These are phyloP conservation scores for Brachypteracias leptosomus DNA, from an alignment of 2,113 vertebrate genomes.

Conservation along the genomic window DNA sequence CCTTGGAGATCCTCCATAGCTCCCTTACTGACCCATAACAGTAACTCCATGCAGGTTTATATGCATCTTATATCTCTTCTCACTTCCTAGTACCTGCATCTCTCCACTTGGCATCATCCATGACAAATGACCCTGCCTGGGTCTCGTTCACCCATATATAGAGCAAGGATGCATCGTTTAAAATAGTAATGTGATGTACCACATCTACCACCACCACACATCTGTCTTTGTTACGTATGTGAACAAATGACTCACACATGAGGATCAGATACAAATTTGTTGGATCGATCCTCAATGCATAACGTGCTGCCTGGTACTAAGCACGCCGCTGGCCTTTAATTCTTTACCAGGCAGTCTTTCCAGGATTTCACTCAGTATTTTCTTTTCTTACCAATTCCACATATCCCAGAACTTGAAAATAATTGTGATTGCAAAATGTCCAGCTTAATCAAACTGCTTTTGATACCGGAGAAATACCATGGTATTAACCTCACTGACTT, in stretches of 20 bases:
- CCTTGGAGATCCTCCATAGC: background rate
- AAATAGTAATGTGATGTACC: accelerated
- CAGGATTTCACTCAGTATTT: background rate
- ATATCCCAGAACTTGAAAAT: background rate
- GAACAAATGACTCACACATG: background rate
- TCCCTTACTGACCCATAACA: background rate
- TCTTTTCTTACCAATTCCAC: background rate
- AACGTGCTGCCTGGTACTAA: background rate
- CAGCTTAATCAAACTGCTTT: background rate
- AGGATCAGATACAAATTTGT: background rate
- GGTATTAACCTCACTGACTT: background rate
- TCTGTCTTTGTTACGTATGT: background rate
- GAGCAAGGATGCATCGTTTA: background rate
- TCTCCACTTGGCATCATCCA: background rate
- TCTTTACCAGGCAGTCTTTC: background rate
- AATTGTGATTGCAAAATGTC: background rate
- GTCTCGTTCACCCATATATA: background rate
- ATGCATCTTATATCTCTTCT: background rate
- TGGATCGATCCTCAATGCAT: background rate
- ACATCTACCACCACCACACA: background rate
- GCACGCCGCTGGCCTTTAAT: background rate
- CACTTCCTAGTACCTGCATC: accelerated
- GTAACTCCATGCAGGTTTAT: background rate
- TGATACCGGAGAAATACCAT: background rate
- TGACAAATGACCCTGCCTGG: background rate